A percentile compares a stretch with the other conserved stretches of the same genome.
Evolutionary conservation across 1,140 invertebrate genomes (phyloP).

Genomic region (Drosophila trapezifrons): DNA sequence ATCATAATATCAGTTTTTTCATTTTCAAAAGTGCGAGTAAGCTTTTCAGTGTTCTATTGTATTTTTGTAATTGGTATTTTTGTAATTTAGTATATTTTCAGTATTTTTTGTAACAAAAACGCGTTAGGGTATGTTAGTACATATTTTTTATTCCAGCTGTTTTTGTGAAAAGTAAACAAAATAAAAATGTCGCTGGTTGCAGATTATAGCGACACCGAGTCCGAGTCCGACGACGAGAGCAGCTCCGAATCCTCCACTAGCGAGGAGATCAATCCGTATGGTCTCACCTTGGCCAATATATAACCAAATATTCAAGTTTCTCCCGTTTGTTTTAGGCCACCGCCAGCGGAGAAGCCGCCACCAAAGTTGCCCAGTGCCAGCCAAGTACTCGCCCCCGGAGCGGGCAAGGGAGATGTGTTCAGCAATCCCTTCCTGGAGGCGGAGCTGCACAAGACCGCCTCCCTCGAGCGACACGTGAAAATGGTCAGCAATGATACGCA

Average conservation of each 20-base stretch:
- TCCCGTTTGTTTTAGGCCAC: constrained; percentile 3
- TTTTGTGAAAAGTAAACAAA: constrained; percentile 17
- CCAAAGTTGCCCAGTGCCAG: constrained; percentile 67
- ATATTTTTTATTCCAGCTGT: neutral
- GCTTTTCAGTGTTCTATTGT: neutral
- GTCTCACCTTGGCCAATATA: neutral
- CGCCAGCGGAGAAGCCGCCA: constrained; percentile 17
- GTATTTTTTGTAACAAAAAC: constrained; percentile 2
- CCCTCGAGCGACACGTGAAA: constrained; percentile 96
- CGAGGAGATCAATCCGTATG: constrained; percentile 20
- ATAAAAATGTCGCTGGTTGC: constrained; percentile 69
- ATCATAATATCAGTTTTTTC: neutral
- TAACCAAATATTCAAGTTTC: neutral
- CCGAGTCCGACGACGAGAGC: constrained; percentile 59
- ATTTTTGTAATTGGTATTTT: too few relatives aligned
- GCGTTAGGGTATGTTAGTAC: constrained; percentile 9
- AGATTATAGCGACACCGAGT: constrained; percentile 74
- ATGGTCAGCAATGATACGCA: constrained; percentile 92
- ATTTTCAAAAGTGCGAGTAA: neutral
- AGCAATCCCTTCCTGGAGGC: constrained; percentile 95
- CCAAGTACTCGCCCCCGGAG: constrained; percentile 46
- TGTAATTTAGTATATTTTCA: constrained; percentile 7
- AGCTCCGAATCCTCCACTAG: constrained; percentile 29
- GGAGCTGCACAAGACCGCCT: constrained; percentile 93
- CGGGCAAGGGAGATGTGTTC: constrained; percentile 87